Base-by-base conservation (phyloP, 2,113 vertebrate species). In the Channa argus region DNA sequence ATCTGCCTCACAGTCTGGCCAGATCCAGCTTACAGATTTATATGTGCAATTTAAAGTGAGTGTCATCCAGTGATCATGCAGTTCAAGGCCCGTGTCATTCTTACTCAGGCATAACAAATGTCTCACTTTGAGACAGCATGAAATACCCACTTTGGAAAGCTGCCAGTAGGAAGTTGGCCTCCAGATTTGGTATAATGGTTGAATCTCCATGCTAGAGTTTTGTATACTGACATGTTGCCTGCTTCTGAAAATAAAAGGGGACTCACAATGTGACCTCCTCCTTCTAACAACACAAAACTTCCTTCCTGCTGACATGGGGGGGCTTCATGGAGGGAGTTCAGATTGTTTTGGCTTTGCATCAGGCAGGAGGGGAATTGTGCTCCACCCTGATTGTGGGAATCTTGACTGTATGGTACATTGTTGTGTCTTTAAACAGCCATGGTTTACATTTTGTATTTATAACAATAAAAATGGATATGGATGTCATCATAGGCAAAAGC, bases 281-380 rank as follows among this genome's bases (percentile, higher is more conserved):
- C 62, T 60, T 60, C 38, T 73, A 76, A 83, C 80, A 88, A 90
- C 86, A 87, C 61, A 84, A 86, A 85, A 80, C 80, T 90, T 92
- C 85, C 88, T 90, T 91, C 87, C 88, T 89, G 74, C 62, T 76
- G 41, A 85, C 71, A 12, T 24, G 24, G 24, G 64, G 54, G 65
- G 66, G 55, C 56, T 77, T 79, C n/a, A 3, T 39, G 52, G 38
- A 24, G 71, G 81, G 70, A 56, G 68, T 76, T 69, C 69, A n/a
- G 71, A 58, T 58, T 87, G 68, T 85, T 88, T 88, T 91, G 91
- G 86, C 87, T 55, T 36, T 34, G 55, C 61, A 62, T 89, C 73
- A 82, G 86, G 63, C 34, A 68, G 50, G 46, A 72, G 63, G 36
- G 50, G 66, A 77, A 41, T 24, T 0, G 24, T 15, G 53, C 79